These are phyloP conservation scores for Hedya salicella DNA, from an alignment of 2,888 invertebrate species.

Conservation along the genomic window DNA sequence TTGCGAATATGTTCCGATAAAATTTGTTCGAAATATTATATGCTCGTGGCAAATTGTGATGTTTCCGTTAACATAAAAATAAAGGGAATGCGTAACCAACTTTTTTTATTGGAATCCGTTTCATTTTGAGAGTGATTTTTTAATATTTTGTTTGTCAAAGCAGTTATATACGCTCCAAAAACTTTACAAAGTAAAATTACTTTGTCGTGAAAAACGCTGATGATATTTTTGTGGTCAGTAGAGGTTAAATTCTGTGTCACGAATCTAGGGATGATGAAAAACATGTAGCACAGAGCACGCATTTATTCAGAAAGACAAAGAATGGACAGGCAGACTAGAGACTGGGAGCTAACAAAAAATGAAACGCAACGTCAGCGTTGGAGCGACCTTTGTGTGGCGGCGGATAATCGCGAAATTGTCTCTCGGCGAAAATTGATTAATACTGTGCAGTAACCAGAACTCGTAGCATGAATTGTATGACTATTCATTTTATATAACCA, in stretches of 20 bases:
- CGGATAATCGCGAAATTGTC: slow-evolving; percentile 69
- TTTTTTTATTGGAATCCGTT: background rate
- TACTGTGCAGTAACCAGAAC: slow-evolving; percentile 65
- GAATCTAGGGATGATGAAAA: slow-evolving; percentile 69
- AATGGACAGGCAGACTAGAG: slow-evolving; percentile 65
- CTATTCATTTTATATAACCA: background rate
- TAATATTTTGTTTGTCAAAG: background rate
- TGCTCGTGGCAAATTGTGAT: background rate
- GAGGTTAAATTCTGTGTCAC: slow-evolving; percentile 57
- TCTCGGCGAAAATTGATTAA: slow-evolving; percentile 79
- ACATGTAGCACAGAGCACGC: slow-evolving; percentile 71
- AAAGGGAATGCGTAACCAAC: background rate
- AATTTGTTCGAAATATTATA: background rate
- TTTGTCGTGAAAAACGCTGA: slow-evolving; percentile 7
- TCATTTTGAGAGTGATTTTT: background rate
- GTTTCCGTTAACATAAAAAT: background rate
- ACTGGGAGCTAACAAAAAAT: slow-evolving; percentile 74
- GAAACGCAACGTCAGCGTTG: slow-evolving; percentile 77
- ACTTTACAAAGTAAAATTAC: background rate
- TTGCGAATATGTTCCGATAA: slow-evolving; percentile 35
- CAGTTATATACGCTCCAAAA: background rate
- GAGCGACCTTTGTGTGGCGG: slow-evolving; percentile 70
- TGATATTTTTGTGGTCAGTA: background rate
- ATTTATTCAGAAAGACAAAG: slow-evolving; percentile 77
- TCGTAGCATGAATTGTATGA: slow-evolving; percentile 56